Base-by-base conservation (phyloP, 2,888 invertebrate genomes). In the Drosophila niveifrons region DNA sequence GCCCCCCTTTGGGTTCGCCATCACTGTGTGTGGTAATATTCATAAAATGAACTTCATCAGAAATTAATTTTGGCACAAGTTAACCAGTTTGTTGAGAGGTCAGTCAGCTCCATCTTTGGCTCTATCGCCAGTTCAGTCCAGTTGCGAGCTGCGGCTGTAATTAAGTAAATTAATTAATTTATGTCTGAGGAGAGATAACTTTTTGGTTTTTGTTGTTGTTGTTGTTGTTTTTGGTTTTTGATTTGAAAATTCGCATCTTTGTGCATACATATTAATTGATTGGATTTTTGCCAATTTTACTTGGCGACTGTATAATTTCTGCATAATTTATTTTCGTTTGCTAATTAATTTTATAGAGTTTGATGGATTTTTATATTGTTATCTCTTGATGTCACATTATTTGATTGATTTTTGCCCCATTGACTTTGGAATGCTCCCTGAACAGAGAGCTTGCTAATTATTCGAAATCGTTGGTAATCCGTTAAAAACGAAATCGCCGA, bases 81-180 rank as follows among this genome's bases (percentile, higher is more conserved):
- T 75, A 81, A 87, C 88, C 75, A 71, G 84, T 87, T 69, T 72
- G 47, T 18, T 29, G 41, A 51, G 71, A 59, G 71, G 72, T 67
- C 64, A 63, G 50, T 41, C 71, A 17, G 43, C 47, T 66, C 36
- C 43, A 53, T 44, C 36, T 55, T 36, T 36, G 28, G 63, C 46
- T 52, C 11, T 39, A 13, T 11, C 53, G 34, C 48, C 31, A 47
- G 39, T 41, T 41, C 18, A 34, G 52, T 44, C 43, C 11, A 17
- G 52, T 44, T 34, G 57, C 46, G 44, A 44, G 47, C 15, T 36
- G 61, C 50, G 50, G 48, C 76, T 82, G 83, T 88, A 88, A 82
- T 82, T 88, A 82, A 74, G 66, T 80, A 80, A 75, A 78, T 82
- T 88, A 77, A 83, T 86, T 83, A 77, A 86, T 72, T 86, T 88